Percentiles rank a stretch among this genome's conserved stretches.
Evolutionary conservation across 2,888 invertebrate genomes (phyloP).

Genomic region (Torymus tubicola): DNA sequence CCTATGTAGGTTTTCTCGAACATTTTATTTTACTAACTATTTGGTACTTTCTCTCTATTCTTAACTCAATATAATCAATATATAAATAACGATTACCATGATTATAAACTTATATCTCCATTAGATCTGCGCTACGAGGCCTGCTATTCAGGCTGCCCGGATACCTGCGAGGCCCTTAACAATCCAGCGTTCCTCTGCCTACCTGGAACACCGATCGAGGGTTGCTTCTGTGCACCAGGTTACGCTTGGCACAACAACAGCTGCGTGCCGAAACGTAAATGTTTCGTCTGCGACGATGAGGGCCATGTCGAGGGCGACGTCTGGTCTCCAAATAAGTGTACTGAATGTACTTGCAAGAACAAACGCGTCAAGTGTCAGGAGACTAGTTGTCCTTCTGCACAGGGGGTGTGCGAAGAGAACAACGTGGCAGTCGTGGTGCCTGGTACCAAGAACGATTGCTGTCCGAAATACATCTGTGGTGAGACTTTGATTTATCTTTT

Average conservation of each 20-base stretch:
- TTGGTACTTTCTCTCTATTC: too few species aligned
- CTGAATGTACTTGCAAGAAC: constrained; percentile 82
- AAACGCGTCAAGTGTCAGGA: constrained; percentile 81
- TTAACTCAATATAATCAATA: too few species aligned
- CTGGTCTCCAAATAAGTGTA: constrained; percentile 86
- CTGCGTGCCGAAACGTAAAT: constrained; percentile 83
- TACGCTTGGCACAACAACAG: constrained; percentile 84
- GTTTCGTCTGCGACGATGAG: constrained; percentile 86
- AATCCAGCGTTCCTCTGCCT: constrained; percentile 60
- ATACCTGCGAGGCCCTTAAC: constrained; percentile 83
- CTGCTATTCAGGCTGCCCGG: constrained; percentile 81
- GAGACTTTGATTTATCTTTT: constrained; percentile 62
- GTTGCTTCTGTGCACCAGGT: constrained; percentile 90
- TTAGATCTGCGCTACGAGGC: constrained; percentile 77
- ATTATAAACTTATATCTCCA: too few species aligned
- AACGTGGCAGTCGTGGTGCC: constrained; percentile 78
- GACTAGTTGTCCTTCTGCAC: constrained; percentile 79
- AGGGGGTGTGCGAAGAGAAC: constrained; percentile 81
- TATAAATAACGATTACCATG: too few species aligned
- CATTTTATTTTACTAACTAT: too few species aligned
- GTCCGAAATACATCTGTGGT: constrained; percentile 85
- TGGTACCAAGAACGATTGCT: constrained; percentile 81
- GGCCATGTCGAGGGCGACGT: constrained; percentile 83
- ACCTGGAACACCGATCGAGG: constrained; percentile 80
- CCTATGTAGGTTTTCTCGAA: too few species aligned